Base-by-base conservation (phyloP, 30 jellyfish, hydroid and myxozoan species). In the Cassiopea andromeda region DNA sequence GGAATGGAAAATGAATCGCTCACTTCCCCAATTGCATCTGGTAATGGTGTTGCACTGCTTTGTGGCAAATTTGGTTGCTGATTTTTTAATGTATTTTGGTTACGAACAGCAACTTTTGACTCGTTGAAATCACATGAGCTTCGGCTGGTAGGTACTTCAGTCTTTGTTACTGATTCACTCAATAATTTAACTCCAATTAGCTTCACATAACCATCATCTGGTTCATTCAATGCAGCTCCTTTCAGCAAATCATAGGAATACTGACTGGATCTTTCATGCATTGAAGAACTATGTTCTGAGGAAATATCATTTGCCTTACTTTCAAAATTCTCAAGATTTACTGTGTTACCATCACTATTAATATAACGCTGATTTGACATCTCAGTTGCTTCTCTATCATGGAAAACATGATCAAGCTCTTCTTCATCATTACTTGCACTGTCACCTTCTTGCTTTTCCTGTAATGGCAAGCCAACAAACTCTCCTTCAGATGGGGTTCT, bases 401-500 rank as follows among this genome's bases (percentile, higher is more conserved):
- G 2, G 14, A 8, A 14, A 1, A 14, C 73, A 61, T 61, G 4
- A 61, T 17, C 73, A 8, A 4, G 4, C 7, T 6, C 43, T 3
- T 2, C 73, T 4, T 61, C 73, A 61, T 61, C 43, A 4, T 61
- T 17, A 61, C 14, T 27, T 2, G 14, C 73, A 8, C 43, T 17
- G 14, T 70, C 79, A 70, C 19, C 79, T 15, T 3, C 3, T 70
- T 70, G 79, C 1, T 70, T 54, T 9, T 70, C 43, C 48, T 70
- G 83, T 44, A 46, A 73, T 46, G 69, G 77, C 73, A 81, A 15
- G 19, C 81, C 91, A 2, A 60, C 10, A n/a, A 85, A 85, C 27
- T 74, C 73, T 6, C 93, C 93, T 13, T 67, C 81, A 8, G 48
- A 60, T 17, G 84, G 81, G 10, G 91, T 74, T 38, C 64, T 60